These are phyloP conservation scores for Typhlichthys eigenmanni DNA, from an alignment of 2,797 vertebrate genomes.

Conservation along the genomic window DNA sequence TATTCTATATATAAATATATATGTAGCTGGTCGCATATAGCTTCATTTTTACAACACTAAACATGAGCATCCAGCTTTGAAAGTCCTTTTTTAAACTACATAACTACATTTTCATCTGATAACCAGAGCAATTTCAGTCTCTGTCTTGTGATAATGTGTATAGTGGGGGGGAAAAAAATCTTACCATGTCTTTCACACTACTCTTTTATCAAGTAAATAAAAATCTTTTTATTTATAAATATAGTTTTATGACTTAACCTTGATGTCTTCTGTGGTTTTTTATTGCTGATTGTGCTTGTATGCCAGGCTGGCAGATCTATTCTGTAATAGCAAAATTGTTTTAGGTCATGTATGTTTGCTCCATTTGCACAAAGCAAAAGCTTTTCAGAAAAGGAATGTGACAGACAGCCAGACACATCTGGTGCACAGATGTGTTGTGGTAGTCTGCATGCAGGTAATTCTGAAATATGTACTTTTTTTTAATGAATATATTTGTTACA, in stretches of 20 bases:
- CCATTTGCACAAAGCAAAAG: conserved; percentile 55
- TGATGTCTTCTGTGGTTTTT: conserved; percentile 14
- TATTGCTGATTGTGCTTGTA: neutral
- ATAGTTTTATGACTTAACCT: conserved; percentile 84
- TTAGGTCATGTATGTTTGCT: conserved; percentile 20
- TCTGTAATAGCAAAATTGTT: neutral
- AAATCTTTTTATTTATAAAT: conserved; percentile 87
- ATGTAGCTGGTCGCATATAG: conserved; percentile 65
- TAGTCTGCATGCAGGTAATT: conserved; percentile 16
- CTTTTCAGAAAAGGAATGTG: conserved; percentile 58
- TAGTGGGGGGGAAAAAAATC: conserved; percentile 54
- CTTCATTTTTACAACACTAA: conserved; percentile 62
- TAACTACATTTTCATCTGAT: conserved; percentile 57
- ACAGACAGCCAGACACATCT: conserved; percentile 54
- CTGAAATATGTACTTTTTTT: neutral
- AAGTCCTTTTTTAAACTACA: conserved; percentile 68
- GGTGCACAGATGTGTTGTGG: conserved; percentile 54
- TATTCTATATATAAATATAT: conserved; percentile 49
- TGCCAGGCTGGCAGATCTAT: neutral
- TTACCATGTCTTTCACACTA: conserved; percentile 76
- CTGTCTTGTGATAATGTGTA: conserved; percentile 74
- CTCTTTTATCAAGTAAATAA: conserved; percentile 73
- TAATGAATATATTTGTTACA: too few species aligned
- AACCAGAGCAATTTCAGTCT: conserved; percentile 69
- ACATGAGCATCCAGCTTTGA: conserved; percentile 59